phyloP scores from a whole-genome alignment of 2,797 vertebrate genomes.

The Diplodus puntazzo region DNA sequence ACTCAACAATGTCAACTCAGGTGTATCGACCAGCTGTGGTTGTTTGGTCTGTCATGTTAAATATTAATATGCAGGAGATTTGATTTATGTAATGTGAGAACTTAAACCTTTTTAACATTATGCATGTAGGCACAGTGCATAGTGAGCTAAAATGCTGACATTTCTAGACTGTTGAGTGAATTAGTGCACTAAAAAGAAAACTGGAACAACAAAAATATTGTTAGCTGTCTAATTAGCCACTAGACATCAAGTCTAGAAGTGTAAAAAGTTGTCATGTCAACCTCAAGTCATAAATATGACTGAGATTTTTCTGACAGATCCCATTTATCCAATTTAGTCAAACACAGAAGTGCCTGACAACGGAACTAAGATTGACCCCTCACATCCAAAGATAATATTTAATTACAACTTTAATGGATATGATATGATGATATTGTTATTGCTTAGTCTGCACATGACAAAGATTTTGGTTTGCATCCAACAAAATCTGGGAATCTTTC shows the following conservation, averaged over 20 bases:
- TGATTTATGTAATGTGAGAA: neutral
- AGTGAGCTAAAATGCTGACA: neutral
- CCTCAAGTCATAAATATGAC: neutral
- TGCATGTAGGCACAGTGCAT: neutral
- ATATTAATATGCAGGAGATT: neutral
- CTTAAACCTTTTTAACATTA: neutral
- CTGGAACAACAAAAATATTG: neutral
- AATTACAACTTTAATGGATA: neutral
- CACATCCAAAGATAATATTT: neutral
- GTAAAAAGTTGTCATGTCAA: neutral
- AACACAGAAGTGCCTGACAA: neutral
- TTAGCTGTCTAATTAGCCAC: neutral
- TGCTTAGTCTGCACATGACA: no score
- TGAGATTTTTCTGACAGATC: neutral
- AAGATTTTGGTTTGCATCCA: no score
- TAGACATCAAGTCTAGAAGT: no score
- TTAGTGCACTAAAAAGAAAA: neutral
- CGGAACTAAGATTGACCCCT: neutral
- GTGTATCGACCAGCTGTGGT: neutral
- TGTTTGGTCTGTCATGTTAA: neutral
- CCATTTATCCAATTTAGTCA: no score
- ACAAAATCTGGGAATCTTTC: no score
- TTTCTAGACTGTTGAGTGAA: neutral
- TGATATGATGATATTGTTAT: no score
- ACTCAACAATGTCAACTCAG: constrained; percentile 2